Percentiles rank a stretch among this genome's conserved stretches.
Evolutionary conservation across 2,797 vertebrate species (phyloP).

Genomic region (Hippocampus kuda): DNA sequence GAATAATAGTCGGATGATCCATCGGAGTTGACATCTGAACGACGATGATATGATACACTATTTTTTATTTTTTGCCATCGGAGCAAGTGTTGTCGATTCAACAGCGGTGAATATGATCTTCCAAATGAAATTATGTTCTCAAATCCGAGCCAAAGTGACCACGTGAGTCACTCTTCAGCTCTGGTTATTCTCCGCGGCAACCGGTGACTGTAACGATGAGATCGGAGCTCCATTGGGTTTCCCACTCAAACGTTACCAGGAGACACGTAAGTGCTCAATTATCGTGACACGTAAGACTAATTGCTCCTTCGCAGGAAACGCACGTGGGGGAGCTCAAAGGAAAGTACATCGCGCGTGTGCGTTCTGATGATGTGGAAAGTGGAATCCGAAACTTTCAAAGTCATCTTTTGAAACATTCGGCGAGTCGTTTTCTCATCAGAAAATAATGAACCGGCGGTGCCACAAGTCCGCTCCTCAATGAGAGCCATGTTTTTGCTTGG

Average conservation of each 20-base stretch:
- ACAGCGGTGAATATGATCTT: slow-evolving; percentile 1
- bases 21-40: not conserved
- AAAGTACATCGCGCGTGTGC: not conserved
- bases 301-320: slow-evolving; percentile 14
- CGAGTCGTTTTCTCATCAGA: not conserved
- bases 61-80: not conserved
- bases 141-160: slow-evolving; percentile 39
- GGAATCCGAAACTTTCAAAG: not conserved
- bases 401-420: not conserved
- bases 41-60: not conserved
- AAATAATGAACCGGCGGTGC: too few relatives aligned
- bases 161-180: slow-evolving; percentile 33
- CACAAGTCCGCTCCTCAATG: too few relatives aligned
- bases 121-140: slow-evolving; percentile 35
- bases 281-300: slow-evolving; percentile 20
- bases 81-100: not conserved
- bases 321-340: not conserved
- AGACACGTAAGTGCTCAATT: slow-evolving; percentile 39
- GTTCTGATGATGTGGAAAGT: not conserved
- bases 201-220: slow-evolving; percentile 52
- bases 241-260: slow-evolving; percentile 38
- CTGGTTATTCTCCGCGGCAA: slow-evolving; percentile 43
- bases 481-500: not conserved
- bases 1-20: not conserved
- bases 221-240: slow-evolving; percentile 60